A percentile compares a stretch with the other conserved stretches of the same genome.
Conservation (phyloP, 2,888 invertebrate genomes). For the Heteromyza rotundicornis region DNA sequence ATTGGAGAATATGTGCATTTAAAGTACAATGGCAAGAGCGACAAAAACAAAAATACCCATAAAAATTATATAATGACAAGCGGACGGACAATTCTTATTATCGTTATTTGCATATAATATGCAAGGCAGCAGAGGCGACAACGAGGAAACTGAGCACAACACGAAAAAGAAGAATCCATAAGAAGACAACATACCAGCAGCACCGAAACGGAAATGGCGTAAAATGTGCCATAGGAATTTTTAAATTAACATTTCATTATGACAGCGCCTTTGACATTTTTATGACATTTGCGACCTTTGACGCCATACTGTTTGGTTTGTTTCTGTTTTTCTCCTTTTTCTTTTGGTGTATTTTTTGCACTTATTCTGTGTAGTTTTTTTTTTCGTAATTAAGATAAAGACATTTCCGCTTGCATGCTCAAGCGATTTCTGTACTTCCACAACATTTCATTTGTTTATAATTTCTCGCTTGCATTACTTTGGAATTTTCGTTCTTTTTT, state of each 20-base stretch:
- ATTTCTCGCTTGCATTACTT: background rate
- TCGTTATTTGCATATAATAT: no score
- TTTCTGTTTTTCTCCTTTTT: background rate
- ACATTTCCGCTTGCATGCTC: background rate
- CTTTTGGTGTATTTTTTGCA: background rate
- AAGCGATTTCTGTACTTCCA: background rate
- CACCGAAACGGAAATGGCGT: background rate
- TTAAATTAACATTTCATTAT: background rate
- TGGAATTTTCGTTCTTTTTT: background rate
- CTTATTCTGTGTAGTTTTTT: background rate
- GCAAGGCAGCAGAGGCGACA: background rate
- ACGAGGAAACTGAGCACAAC: background rate
- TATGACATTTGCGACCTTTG: background rate
- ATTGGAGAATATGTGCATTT: no score
- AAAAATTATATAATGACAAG: no score
- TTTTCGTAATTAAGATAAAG: background rate
- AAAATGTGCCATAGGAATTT: conserved; percentile 3
- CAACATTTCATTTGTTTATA: background rate
- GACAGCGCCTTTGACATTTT: background rate
- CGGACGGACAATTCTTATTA: no score
- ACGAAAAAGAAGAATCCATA: background rate
- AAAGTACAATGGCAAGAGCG: no score
- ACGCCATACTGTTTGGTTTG: background rate
- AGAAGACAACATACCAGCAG: background rate
- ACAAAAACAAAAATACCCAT: no score